These are phyloP conservation scores for Pipa parva DNA, from an alignment of 2,113 vertebrate species.

Conservation along the genomic window DNA sequence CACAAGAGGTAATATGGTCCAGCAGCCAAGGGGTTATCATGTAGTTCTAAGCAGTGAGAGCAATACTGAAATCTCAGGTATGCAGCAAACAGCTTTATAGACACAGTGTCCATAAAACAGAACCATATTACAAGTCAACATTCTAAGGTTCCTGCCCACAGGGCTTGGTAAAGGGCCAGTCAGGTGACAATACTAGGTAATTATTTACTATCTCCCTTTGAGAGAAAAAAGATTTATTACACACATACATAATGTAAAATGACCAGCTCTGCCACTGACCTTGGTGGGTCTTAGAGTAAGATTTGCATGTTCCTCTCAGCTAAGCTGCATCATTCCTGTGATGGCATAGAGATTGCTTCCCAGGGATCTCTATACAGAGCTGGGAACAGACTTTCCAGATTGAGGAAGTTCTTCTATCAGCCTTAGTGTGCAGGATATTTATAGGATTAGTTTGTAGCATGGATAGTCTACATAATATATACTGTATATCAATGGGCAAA, in stretches of 20 bases:
- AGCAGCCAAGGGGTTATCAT: not conserved
- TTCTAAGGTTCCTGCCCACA: not conserved
- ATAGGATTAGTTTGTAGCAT: too few species aligned
- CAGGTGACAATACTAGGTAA: not conserved
- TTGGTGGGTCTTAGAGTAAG: not conserved
- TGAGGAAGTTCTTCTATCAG: too few species aligned
- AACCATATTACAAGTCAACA: not conserved
- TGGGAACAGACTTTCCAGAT: too few species aligned
- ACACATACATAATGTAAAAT: not conserved
- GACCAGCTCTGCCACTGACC: not conserved
- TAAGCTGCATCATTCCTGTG: too few species aligned
- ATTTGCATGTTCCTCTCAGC: too few species aligned
- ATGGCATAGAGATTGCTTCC: too few species aligned
- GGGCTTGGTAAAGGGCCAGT: not conserved
- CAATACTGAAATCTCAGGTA: not conserved
- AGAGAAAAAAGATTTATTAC: not conserved
- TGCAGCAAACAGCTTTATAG: not conserved
- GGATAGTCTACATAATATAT: too few species aligned
- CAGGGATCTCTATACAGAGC: too few species aligned
- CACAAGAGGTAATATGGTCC: not conserved
- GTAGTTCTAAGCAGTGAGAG: not conserved
- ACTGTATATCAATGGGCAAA: too few species aligned
- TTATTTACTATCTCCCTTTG: not conserved
- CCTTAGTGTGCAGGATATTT: too few species aligned
- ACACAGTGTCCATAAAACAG: not conserved